These are phyloP conservation scores for Lophura nycthemera DNA, from an alignment of 2,113 vertebrate genomes.

Conservation along the genomic window DNA sequence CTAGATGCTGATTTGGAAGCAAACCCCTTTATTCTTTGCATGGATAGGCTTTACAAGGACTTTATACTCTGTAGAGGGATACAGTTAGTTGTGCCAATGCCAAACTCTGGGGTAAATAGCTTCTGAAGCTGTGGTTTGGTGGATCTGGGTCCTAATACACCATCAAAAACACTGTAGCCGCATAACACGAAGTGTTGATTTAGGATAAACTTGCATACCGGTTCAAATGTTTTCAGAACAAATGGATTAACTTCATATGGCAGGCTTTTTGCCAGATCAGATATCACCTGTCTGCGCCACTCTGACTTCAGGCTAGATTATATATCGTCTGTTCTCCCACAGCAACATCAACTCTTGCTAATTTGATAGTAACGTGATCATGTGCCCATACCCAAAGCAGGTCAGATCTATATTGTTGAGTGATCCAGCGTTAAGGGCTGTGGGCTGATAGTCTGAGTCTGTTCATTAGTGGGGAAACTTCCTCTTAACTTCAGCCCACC, in stretches of 20 bases:
- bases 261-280: slow-evolving; percentile 42
- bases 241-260: slow-evolving; percentile 45
- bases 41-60: not conserved
- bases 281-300: slow-evolving; percentile 24
- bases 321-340: slow-evolving; percentile 30
- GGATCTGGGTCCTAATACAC: not conserved
- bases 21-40: not conserved
- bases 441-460: not conserved
- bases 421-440: not conserved
- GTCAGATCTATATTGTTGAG: not conserved
- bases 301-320: slow-evolving; percentile 55
- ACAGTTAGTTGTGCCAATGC: not conserved
- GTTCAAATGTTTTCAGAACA: slow-evolving; percentile 56
- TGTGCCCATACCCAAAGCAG: not conserved
- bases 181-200: not conserved
- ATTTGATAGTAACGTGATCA: slow-evolving; percentile 19
- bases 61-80: not conserved
- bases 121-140: not conserved
- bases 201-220: not conserved
- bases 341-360: slow-evolving; percentile 6
- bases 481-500: not conserved
- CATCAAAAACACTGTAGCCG: not conserved
- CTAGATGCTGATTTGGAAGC: not conserved
- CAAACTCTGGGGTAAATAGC: not conserved
- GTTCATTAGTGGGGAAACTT: not conserved